Evolutionary conservation across 2,888 invertebrate species (phyloP), one percentile per base, ranked within the genome.

Genomic region (Eudasyphora cyanicolor): DNA sequence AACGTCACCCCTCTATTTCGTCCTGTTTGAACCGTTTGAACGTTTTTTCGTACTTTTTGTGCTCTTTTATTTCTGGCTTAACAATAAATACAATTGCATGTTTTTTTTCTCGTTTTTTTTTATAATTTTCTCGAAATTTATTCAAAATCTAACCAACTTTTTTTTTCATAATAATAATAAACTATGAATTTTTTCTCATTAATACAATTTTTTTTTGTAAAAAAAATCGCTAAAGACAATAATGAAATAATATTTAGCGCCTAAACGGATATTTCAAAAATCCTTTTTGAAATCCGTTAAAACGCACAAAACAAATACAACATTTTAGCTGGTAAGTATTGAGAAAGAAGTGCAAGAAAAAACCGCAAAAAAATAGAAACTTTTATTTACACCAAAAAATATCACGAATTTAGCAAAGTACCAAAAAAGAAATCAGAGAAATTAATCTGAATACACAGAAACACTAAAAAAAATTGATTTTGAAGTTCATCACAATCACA

Each of bases 211-310:
- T n/a, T n/a, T n/a, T n/a, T 77, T 19, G 38, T 42, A 32, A 49
- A 10, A 27, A 45, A 45, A 27, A 45, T 69, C 27, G 49, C 21
- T 29, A 69, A 35, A 84, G 81, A 38, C 71, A 73, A 84, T 69
- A 81, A 84, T 84, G 84, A 81, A 81, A 81, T 84, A 84, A 81
- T 84, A 84, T 76, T 81, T 75, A 79, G 84, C 84, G 78, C 78
- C 60, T 45, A 76, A 79, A 81, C 84, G 84, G 84, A 84, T 81
- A 73, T 71, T 84, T 84, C 84, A 84, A 84, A 84, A 51, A 38
- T 70, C 42, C 32, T 51, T 76, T 84, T 84, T 81, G 84, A 81
- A 81, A 81, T 84, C 84, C 84, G 84, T 84, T 81, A 42, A 84
- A 84, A 81, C 78, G 84, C 78, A 67, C 35, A 78, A 84, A 81